Base-by-base conservation (phyloP, 92 coral and sea anemone species). In the Anthopleura xanthogrammica region DNA sequence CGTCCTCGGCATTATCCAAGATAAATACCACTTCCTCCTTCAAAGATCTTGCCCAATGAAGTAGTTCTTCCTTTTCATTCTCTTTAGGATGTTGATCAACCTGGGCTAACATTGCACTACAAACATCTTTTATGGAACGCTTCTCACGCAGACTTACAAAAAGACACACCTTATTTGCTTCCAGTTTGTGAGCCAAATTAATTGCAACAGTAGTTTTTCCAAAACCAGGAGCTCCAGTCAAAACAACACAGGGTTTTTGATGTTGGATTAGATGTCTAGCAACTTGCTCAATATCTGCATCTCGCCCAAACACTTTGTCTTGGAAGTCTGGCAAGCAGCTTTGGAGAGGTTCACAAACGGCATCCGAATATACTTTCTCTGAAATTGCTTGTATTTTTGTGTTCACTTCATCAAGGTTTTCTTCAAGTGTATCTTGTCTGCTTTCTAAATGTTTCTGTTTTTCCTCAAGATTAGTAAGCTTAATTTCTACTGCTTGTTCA, bases 151-250 rank as follows among this genome's bases (percentile, higher is more conserved):
- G 42, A 36, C 52, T 73, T 40, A 5, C 8, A 73, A 73, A 73
- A 73, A 73, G 23, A 73, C 12, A 7, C 20, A 46, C 54, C 12
- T 46, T 40, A 36, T 13, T 39, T 73, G 70, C 11, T 62, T 62
- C 17, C 29, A 62, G 29, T 24, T 12, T 10, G 29, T 62, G 70
- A 7, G 70, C 54, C 77, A 39, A 16, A 73, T 73, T 40, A 16
- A 40, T 73, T n/a, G 77, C 77, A 73, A 73, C 77, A 36, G 77
- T 73, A 7, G 77, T 73, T 73, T 73, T 73, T 36, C 77, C 77
- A 46, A 73, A 73, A 46, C 77, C 77, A 73, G 77, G 77, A 50
- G n/a, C 77, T 40, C 77, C 77, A 73, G 77, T 73, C 54, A 73
- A 36, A 7, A 73, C 50, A 73, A 73, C 77, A 73, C 77, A 73